Evolutionary conservation across 2,888 invertebrate genomes (phyloP).

Genomic region (Ferdinandea cuprea): DNA sequence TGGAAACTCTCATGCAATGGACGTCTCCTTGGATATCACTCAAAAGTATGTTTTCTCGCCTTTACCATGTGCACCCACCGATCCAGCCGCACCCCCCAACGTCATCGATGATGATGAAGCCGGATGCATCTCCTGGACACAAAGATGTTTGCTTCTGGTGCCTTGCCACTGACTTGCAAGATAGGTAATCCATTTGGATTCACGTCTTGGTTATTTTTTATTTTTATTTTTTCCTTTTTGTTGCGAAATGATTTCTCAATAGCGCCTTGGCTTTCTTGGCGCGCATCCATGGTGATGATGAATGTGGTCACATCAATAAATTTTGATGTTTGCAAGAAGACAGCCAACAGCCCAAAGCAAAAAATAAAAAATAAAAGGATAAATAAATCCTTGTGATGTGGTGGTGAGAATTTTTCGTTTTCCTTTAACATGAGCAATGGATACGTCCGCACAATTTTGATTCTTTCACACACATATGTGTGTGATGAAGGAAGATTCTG

Average conservation of each 20-base stretch:
- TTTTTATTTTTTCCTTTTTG: constrained; percentile 6
- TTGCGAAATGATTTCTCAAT: constrained; percentile 67
- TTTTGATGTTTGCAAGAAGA: constrained; percentile 63
- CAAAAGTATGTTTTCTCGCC: constrained; percentile 66
- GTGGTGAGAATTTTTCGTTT: constrained; percentile 53
- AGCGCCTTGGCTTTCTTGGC: constrained; percentile 51
- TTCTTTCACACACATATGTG: constrained; percentile 17
- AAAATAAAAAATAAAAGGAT: constrained; percentile 23
- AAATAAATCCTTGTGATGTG: constrained; percentile 56
- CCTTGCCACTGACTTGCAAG: constrained; percentile 54
- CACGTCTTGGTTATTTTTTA: constrained; percentile 53
- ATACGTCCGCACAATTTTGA: constrained; percentile 40
- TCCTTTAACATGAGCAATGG: constrained; percentile 36
- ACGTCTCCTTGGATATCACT: constrained; percentile 76
- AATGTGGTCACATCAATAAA: constrained; percentile 72
- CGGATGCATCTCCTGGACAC: constrained; percentile 67
- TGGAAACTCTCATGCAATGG: constrained; percentile 70
- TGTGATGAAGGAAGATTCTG: background rate
- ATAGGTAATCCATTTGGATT: constrained; percentile 73
- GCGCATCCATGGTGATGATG: constrained; percentile 55
- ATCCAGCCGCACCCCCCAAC: background rate
- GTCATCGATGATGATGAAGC: constrained; percentile 59
- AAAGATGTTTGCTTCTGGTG: constrained; percentile 49
- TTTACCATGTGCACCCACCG: no score
- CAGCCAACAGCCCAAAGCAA: background rate